Evolutionary conservation across 2,888 invertebrate species (phyloP), one percentile per base, ranked within the genome.

Genomic region (Drosophila histrio): DNA sequence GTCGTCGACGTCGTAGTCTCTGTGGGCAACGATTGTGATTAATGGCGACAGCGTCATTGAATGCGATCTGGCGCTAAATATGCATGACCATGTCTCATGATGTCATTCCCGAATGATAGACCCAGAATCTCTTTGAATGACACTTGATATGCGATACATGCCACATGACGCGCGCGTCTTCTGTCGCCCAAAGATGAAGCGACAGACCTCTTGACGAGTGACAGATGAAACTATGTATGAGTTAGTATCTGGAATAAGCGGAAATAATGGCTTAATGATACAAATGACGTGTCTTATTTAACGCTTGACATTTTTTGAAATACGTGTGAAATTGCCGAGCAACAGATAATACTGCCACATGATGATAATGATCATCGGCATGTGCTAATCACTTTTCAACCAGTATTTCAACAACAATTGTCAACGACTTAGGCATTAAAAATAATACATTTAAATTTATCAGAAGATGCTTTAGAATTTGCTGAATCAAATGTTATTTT

Each of bases 261-360:
- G 84, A 84, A 84, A 84, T 86, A 86, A 82, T 86, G 68, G 69
- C 86, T 84, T 84, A 86, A 84, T 86, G 75, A 86, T 77, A 73
- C 71, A 77, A 84, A 83, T 85, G 88, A 82, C 72, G 72, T 82
- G 71, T 68, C 62, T 62, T 63, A 58, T 63, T 78, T 57, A 60
- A 66, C 46, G 44, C 63, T 43, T 87, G 85, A 79, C 77, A 79
- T 64, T 38, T 60, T 46, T 19, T 58, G 44, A 61, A 69, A 60
- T 76, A 79, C 79, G 87, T 85, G 79, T 64, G 68, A 81, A 74
- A 64, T 56, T 58, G 49, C 49, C 41, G 26, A 21, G 50, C 39
- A 56, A 47, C 65, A 41, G 21, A 56, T 64, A 46, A 56, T 64
- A 46, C 15, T n/a, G 36, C 3, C 57, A 53, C 19, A 46, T 46